Evolutionary conservation across 2,888 invertebrate genomes (phyloP).

Genomic region (Monoplex corrugatus): DNA sequence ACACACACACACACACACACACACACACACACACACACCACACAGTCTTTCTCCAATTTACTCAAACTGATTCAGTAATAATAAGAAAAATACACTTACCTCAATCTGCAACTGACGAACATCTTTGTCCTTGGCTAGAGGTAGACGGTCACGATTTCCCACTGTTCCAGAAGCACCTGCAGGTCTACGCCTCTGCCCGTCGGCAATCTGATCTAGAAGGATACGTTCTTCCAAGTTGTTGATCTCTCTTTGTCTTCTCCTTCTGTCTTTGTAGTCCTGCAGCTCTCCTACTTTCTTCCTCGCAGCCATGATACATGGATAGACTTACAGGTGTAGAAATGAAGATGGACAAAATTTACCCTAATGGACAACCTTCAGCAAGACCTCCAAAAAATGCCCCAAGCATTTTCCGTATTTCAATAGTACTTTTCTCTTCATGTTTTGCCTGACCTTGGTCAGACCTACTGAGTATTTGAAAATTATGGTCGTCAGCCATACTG

Average conservation of each 20-base stretch:
- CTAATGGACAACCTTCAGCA: not conserved
- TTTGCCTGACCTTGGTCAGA: not conserved
- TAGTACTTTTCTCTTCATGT: not conserved
- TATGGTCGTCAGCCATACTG: conserved; percentile 16
- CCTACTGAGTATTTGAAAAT: not conserved
- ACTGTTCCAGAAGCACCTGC: conserved; percentile 9
- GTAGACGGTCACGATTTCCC: conserved; percentile 61
- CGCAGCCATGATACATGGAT: conserved; percentile 53
- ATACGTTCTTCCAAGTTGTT: conserved; percentile 73
- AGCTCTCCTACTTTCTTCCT: conserved; percentile 63
- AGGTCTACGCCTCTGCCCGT: conserved; percentile 57
- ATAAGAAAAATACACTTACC: conserved; percentile 57
- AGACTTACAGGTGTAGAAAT: not conserved
- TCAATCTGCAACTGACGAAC: conserved; percentile 70
- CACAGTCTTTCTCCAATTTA: too few relatives aligned
- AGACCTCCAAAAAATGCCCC: not conserved
- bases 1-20: not conserved
- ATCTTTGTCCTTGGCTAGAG: conserved; percentile 68
- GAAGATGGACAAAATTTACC: not conserved
- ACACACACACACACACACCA: not conserved
- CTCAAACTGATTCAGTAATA: not conserved
- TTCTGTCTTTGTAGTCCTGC: conserved; percentile 61
- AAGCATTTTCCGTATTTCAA: not conserved
- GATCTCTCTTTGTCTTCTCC: conserved; percentile 67
- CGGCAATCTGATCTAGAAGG: conserved; percentile 68